These are phyloP conservation scores for Dendroctonus ponderosae DNA, from an alignment of 1,140 invertebrate species.

Conservation along the genomic window DNA sequence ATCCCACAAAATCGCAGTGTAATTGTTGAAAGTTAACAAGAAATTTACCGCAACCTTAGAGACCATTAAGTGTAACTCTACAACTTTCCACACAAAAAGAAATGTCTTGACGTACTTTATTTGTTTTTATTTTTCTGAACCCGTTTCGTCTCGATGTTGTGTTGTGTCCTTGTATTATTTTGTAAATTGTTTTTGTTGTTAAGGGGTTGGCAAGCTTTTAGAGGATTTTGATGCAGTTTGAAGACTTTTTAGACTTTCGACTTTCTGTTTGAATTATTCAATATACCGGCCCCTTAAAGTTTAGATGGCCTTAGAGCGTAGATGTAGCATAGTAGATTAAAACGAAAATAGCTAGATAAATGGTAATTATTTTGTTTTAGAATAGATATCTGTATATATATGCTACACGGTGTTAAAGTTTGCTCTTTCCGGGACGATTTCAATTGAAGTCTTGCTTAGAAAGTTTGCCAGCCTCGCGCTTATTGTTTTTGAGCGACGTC, in stretches of 20 bases:
- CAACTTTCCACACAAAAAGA: too few relatives aligned
- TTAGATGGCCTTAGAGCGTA: slow-evolving; percentile 34
- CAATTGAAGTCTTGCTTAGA: slow-evolving; percentile 17
- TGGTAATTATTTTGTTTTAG: slow-evolving; percentile 5
- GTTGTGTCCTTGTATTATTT: slow-evolving; percentile 45
- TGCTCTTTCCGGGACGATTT: neutral
- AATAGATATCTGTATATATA: slow-evolving; percentile 23
- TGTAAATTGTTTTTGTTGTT: slow-evolving; percentile 44
- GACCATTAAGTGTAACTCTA: too few relatives aligned
- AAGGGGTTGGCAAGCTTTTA: slow-evolving; percentile 52
- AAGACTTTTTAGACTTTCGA: neutral
- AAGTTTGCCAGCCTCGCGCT: slow-evolving; percentile 52
- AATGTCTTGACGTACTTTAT: too few relatives aligned
- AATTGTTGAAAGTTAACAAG: too few relatives aligned
- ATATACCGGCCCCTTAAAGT: slow-evolving; percentile 18
- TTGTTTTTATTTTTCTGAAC: too few relatives aligned
- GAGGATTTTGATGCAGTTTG: neutral
- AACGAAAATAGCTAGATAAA: slow-evolving; percentile 17
- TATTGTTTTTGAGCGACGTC: slow-evolving; percentile 39
- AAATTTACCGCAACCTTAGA: too few relatives aligned
- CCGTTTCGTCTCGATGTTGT: slow-evolving; percentile 42
- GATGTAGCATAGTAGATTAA: slow-evolving; percentile 20
- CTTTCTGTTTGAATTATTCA: neutral
- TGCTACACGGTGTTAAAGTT: slow-evolving; percentile 10
- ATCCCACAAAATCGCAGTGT: too few relatives aligned